Base-by-base conservation (phyloP, 2,113 vertebrate genomes). In the Delphinapterus leucas region DNA sequence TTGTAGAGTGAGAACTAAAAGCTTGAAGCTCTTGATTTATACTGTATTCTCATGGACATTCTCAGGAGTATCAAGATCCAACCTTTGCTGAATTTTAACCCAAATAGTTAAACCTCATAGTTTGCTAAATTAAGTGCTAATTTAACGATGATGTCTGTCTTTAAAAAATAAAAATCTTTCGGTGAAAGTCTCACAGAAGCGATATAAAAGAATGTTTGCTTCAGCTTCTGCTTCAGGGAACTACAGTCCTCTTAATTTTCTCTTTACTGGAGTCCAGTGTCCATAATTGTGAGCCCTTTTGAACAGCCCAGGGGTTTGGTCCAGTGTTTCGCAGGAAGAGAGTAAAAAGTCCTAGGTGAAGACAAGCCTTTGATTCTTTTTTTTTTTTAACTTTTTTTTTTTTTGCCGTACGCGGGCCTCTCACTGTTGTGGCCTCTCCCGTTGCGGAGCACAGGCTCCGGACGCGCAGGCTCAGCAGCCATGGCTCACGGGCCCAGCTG, bases 321-420 rank as follows among this genome's bases (percentile, higher is more conserved):
- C 67, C 70, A 70, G 68, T 44, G 41, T 79, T 97, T 88, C 7
- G 0, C 20, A 65, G 26, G 36, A 89, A 25, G 36, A 85, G 38
- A 85, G 53, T 49, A 58, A 74, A 77, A 94, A 33, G 44, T 38
- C 17, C 3, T 23, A 84, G 63, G 65, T 84, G 70, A 94, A 95
- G 90, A 87, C 83, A 96, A 47, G 23, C 4, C 36, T 92, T 97
- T 87, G 74, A 70, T 91, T 96, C 33, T 68, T 77, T 97, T 76
- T 38, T 55, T 18, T 55, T 55, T 41, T 41, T 41, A 41, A 41
- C 41, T 41, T 41, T 41, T 41, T 41, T 41, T 41, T 41, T 41
- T 41, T 41, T 41, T 41, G 41, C 1, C 5, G 41, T 41, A 41
- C 41, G 41, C 6, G 41, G 41, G 6, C 41, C 41, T 41, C 41